phyloP scores from a whole-genome alignment of 2,888 invertebrate genomes.

The Drosophila kuntzei region DNA sequence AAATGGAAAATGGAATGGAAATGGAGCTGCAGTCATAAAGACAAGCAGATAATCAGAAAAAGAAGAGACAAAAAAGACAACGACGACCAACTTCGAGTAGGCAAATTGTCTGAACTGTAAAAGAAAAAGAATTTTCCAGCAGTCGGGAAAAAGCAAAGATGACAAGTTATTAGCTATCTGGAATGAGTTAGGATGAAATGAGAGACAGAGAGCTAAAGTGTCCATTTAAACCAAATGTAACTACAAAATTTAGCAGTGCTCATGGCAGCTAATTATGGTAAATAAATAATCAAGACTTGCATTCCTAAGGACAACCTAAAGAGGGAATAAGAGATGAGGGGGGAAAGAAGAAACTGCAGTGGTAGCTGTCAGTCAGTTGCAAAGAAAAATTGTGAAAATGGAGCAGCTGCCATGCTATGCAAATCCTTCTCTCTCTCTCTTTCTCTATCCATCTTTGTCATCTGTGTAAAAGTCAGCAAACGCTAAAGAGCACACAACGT shows the following conservation, averaged over 20 bases:
- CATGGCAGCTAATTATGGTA: constrained; percentile 47
- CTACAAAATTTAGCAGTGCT: constrained; percentile 22
- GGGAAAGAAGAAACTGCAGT: constrained; percentile 3
- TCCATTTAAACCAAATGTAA: constrained; percentile 13
- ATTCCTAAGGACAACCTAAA: constrained; percentile 8
- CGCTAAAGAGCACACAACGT: constrained; percentile 72
- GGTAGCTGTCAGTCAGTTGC: constrained; percentile 31
- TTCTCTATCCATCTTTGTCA: constrained; percentile 23
- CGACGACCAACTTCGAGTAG: constrained; percentile 63
- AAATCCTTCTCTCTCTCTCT: constrained; percentile 19
- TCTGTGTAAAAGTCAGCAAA: constrained; percentile 72
- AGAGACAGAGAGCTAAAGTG: not conserved
- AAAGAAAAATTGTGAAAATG: constrained; percentile 49
- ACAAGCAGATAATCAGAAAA: constrained; percentile 35
- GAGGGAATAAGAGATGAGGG: not conserved
- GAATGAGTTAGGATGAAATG: constrained; percentile 14
- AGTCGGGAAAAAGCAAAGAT: constrained; percentile 1
- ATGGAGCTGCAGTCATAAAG: constrained; percentile 32
- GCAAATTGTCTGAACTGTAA: constrained; percentile 28
- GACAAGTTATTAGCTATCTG: constrained; percentile 67
- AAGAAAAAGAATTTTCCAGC: constrained; percentile 57
- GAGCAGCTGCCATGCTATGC: constrained; percentile 52
- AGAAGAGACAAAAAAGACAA: constrained; percentile 15
- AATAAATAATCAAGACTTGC: constrained; percentile 46
- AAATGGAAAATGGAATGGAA: constrained; percentile 45